Percentiles rank a stretch among this genome's conserved stretches.
Conservation (phyloP, 2,113 vertebrate genomes). For the Campylomormyrus tamandua region DNA sequence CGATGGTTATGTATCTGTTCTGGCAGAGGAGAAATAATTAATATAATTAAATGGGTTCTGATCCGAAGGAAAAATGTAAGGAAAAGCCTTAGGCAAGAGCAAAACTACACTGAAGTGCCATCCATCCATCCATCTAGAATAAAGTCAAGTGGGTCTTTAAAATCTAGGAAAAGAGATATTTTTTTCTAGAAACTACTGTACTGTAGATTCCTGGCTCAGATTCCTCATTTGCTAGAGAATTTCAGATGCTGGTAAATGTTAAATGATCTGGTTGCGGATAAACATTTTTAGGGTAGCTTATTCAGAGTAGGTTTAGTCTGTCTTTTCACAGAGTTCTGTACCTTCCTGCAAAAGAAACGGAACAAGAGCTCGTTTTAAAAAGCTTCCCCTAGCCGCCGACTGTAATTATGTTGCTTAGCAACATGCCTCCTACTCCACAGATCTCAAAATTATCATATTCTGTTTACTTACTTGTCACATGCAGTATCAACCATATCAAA, state of each 20-base stretch:
- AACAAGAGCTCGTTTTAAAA: neutral
- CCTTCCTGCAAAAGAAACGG: neutral
- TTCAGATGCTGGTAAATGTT: neutral
- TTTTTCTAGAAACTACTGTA: neutral
- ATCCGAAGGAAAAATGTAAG: neutral
- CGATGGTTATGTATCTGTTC: neutral
- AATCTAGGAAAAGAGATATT: neutral
- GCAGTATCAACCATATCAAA: neutral
- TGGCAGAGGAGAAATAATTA: neutral
- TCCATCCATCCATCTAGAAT: neutral
- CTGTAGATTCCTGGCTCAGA: neutral
- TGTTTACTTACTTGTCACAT: neutral
- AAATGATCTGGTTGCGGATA: neutral
- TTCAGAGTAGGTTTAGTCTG: neutral
- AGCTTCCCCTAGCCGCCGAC: neutral
- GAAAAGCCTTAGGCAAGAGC: neutral
- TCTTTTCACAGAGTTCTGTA: neutral
- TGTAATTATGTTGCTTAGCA: constrained; percentile 30
- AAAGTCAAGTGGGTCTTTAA: neutral
- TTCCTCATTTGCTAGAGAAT: neutral
- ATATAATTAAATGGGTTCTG: neutral
- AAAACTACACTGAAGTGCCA: neutral
- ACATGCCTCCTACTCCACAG: constrained; percentile 19
- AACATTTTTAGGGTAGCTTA: neutral
- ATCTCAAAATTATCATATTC: constrained; percentile 21